Conservation (phyloP, 2,888 invertebrate species). For the Zygaena filipendulae region DNA sequence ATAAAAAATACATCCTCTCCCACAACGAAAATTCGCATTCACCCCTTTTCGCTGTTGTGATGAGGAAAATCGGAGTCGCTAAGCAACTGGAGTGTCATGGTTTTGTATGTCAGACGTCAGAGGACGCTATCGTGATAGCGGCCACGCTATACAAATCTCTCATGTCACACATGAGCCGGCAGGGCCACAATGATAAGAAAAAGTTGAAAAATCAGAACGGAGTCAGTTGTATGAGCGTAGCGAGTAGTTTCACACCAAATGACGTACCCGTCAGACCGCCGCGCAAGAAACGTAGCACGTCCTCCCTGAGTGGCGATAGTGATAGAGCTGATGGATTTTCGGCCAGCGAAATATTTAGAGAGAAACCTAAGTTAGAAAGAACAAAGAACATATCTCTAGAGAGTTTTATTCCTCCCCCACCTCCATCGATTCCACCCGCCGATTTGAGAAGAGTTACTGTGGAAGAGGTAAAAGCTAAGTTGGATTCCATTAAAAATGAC, state of each 20-base stretch:
- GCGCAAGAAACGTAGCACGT: slow-evolving; percentile 77
- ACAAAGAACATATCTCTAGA: slow-evolving; percentile 67
- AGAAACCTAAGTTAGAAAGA: slow-evolving; percentile 61
- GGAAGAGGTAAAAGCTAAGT: slow-evolving; percentile 69
- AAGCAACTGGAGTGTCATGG: slow-evolving; percentile 90
- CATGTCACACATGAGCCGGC: slow-evolving; percentile 81
- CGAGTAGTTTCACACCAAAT: slow-evolving; percentile 67
- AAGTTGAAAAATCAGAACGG: slow-evolving; percentile 78
- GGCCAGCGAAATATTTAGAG: slow-evolving; percentile 52
- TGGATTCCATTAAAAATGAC: slow-evolving; percentile 56
- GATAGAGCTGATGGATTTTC: slow-evolving; percentile 67
- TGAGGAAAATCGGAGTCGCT: slow-evolving; percentile 82
- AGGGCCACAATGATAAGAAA: slow-evolving; percentile 60
- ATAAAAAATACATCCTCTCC: slow-evolving; percentile 67
- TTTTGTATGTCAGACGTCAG: slow-evolving; percentile 88
- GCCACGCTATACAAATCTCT: slow-evolving; percentile 91
- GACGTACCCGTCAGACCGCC: slow-evolving; percentile 77
- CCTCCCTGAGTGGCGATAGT: slow-evolving; percentile 71
- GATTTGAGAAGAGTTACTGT: slow-evolving; percentile 56
- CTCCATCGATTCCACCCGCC: slow-evolving; percentile 37
- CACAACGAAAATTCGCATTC: slow-evolving; percentile 76
- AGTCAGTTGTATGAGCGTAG: slow-evolving; percentile 80
- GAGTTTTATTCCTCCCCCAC: slow-evolving; percentile 59
- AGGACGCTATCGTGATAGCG: slow-evolving; percentile 92
- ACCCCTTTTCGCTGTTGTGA: slow-evolving; percentile 90